Conservation (phyloP, 2,888 invertebrate species). For the Mimumesa dahlbomi region DNA sequence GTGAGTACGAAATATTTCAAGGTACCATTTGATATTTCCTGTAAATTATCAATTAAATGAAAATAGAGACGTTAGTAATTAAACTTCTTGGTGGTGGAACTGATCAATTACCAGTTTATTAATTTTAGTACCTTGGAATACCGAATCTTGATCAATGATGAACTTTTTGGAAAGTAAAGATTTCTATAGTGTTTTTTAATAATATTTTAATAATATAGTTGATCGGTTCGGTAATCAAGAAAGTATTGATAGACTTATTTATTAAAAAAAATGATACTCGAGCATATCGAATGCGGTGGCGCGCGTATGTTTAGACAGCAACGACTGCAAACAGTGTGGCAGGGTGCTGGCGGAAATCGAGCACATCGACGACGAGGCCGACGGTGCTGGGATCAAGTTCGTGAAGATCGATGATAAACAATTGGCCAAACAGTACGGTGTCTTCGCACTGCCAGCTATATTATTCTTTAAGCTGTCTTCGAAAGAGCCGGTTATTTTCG, state of each 20-base stretch:
- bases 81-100: no score
- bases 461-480: slow-evolving; percentile 93
- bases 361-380: slow-evolving; percentile 96
- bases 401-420: slow-evolving; percentile 94
- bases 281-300: slow-evolving; percentile 46
- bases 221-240: no score
- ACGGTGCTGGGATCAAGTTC: slow-evolving; percentile 93
- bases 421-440: slow-evolving; percentile 93
- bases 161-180: no score
- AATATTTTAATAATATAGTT: no score
- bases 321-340: slow-evolving; percentile 96
- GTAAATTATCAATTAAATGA: no score
- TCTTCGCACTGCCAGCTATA: slow-evolving; percentile 94
- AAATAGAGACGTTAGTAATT: no score
- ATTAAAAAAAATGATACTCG: slow-evolving; percentile 25
- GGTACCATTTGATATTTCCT: no score
- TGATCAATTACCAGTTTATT: not conserved
- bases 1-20: slow-evolving; percentile 85
- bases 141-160: no score
- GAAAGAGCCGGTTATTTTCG: slow-evolving; percentile 94
- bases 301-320: slow-evolving; percentile 88
- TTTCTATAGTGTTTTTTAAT: no score
- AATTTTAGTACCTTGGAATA: no score
- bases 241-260: not conserved
- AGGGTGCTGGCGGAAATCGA: slow-evolving; percentile 93